Evolutionary conservation across 2,888 invertebrate species (phyloP), one percentile per base, ranked within the genome.

Genomic region (Hirtodrosophila confusa): DNA sequence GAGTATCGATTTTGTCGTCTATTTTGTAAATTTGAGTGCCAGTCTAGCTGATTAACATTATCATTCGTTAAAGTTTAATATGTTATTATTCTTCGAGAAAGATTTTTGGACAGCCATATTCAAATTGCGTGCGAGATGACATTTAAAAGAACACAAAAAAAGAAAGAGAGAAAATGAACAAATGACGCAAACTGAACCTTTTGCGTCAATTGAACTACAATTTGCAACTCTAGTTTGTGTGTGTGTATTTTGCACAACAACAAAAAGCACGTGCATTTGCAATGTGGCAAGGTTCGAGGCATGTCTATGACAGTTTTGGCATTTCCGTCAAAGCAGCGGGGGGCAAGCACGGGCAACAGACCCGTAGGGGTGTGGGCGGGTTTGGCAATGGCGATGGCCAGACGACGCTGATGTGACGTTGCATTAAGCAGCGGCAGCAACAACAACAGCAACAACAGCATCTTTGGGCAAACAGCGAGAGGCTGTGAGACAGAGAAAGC

Each of bases 271-370:
- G 33, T 75, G 54, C 76, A 78, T 69, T 75, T 63, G 67, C 65
- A 62, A 63, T 78, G 65, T 71, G 82, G 75, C 84, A 75, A 79
- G 73, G 69, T 78, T 78, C 49, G 69, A 63, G 64, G 50, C 54
- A 75, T 71, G 86, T 85, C 86, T 85, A 78, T 80, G 78, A 71
- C 48, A 65, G 61, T 78, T 78, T 71, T 69, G 78, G 69, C 67
- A 75, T 62, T 65, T 73, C 58, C 51, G 61, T 39, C 43, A 41
- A 24, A 7, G 50, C 27, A 35, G 40, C 27, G 12, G 37, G 11
- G 10, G 27, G 33, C 17, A n/a, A 7, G 17, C 39, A 51, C 36
- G 11, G 33, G 40, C 43, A 37, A 53, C 66, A 66, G 65, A 63
- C 67, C 67, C 12, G 35, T 7, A 10, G 11, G 9, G 36, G 35